Conservation (phyloP, 2,888 invertebrate species). For the Alsophila aescularia region DNA sequence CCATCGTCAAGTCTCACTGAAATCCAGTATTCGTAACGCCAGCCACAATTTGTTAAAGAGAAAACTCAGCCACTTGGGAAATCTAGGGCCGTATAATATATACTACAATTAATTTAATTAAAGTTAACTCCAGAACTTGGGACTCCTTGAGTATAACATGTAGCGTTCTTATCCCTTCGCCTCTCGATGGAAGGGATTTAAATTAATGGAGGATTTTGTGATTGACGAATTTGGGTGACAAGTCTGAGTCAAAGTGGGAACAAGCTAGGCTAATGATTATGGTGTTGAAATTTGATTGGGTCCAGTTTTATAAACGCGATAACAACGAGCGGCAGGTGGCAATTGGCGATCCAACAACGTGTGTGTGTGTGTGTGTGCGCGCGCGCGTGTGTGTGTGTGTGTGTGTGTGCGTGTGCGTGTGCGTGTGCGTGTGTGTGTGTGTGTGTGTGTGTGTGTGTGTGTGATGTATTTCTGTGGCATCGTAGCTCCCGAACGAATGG, state of each 20-base stretch:
- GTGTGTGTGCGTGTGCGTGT: no score
- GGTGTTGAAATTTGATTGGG: no score
- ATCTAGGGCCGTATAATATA: constrained; percentile 37
- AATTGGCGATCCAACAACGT: no score
- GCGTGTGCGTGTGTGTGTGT: no score
- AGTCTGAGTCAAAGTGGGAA: background rate
- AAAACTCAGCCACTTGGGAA: constrained; percentile 39
- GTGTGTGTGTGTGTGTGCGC: no score
- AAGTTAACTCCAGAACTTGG: constrained; percentile 37
- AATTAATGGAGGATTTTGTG: background rate
- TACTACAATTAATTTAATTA: constrained; percentile 48
- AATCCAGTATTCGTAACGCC: constrained; percentile 22
- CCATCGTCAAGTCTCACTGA: constrained; percentile 7
- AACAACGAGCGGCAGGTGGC: no score
- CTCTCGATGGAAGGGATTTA: constrained; percentile 6
- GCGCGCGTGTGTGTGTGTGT: no score
- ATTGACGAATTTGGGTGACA: background rate
- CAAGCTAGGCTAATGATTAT: no score
- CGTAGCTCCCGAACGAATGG: no score
- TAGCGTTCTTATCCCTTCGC: constrained; percentile 12
- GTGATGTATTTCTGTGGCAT: no score
- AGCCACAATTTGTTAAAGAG: constrained; percentile 26
- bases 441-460: no score
- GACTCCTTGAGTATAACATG: constrained; percentile 22
- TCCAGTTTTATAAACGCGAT: no score